Conservation (phyloP, 2,113 vertebrate genomes). For the Tringa solitaria region DNA sequence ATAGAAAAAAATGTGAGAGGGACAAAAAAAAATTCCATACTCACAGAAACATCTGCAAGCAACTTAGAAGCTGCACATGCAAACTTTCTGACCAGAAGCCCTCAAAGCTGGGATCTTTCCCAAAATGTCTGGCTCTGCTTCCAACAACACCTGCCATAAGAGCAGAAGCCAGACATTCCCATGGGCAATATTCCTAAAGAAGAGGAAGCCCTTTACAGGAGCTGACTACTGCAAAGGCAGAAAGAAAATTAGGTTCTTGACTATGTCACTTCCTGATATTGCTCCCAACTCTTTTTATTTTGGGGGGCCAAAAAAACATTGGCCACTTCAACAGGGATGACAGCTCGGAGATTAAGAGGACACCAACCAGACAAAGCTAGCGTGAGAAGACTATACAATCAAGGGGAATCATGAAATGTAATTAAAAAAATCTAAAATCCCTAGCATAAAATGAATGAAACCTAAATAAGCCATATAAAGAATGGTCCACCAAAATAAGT, state of each 20-base stretch:
- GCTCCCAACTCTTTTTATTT: background rate
- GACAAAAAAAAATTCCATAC: background rate
- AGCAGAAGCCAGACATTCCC: background rate
- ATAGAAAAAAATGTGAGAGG: accelerated
- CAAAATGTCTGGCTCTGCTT: background rate
- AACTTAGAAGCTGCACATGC: background rate
- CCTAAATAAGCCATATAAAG: background rate
- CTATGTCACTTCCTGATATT: background rate
- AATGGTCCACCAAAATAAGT: background rate
- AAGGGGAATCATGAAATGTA: background rate
- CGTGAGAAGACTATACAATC: background rate
- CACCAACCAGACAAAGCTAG: background rate
- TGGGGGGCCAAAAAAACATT: background rate
- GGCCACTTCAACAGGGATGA: background rate
- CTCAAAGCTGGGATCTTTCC: background rate
- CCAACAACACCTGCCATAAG: accelerated
- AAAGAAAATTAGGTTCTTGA: background rate
- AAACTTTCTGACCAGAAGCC: background rate
- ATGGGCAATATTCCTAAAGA: background rate
- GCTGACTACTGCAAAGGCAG: background rate
- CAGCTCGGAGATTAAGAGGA: background rate
- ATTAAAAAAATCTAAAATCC: background rate
- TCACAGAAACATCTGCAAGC: background rate
- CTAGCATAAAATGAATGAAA: background rate
- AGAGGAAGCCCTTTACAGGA: background rate